Conservation (phyloP, 2,797 vertebrate species). For the Sebastes dallii region DNA sequence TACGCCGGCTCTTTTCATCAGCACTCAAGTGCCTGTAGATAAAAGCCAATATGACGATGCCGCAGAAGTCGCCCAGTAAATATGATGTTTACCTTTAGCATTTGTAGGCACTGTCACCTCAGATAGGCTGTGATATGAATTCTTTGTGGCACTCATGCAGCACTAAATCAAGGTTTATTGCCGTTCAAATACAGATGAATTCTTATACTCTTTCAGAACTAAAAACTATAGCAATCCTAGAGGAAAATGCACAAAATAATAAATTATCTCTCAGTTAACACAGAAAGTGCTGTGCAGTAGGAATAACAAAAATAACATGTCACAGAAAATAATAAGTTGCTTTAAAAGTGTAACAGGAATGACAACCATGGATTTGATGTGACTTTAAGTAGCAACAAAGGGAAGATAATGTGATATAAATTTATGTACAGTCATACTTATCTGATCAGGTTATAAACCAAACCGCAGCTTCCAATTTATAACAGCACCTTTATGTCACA, state of each 20-base stretch:
- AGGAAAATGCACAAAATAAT: background rate
- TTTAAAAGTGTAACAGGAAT: background rate
- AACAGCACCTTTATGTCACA: slow-evolving; percentile 12
- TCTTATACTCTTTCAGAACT: background rate
- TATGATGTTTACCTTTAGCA: background rate
- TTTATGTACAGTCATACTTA: slow-evolving; percentile 9
- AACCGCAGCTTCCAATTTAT: slow-evolving; percentile 14
- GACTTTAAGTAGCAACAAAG: slow-evolving; percentile 13
- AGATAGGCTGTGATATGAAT: background rate
- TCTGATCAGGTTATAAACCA: slow-evolving; percentile 25
- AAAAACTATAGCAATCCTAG: background rate
- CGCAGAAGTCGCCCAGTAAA: slow-evolving; percentile 4
- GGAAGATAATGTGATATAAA: background rate
- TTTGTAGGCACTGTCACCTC: background rate
- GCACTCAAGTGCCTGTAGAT: slow-evolving; percentile 19
- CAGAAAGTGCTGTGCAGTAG: background rate
- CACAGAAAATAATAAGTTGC: background rate
- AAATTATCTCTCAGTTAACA: background rate
- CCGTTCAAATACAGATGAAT: background rate
- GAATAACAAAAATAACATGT: background rate
- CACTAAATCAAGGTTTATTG: background rate
- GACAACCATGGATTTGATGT: background rate
- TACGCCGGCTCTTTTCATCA: slow-evolving; percentile 26
- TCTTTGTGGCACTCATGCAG: background rate
- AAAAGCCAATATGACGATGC: slow-evolving; percentile 19